Evolutionary conservation across 2,797 vertebrate genomes (phyloP).

Genomic region (Myripristis murdjan): DNA sequence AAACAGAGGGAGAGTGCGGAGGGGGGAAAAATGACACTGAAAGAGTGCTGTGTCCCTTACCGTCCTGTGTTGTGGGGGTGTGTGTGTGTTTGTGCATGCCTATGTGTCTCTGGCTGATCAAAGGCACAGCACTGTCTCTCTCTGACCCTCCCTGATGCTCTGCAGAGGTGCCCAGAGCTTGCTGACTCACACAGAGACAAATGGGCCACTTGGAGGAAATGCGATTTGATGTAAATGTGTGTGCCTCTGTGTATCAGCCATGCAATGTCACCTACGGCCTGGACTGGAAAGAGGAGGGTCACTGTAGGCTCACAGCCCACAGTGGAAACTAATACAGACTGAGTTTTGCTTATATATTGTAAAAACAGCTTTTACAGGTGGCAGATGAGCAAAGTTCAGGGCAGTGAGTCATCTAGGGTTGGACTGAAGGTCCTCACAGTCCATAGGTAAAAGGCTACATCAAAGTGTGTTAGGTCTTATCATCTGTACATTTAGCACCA

Average conservation of each 20-base stretch:
- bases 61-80: constrained; percentile 31
- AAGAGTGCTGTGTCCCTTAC: constrained; percentile 45
- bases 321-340: not conserved
- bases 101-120: constrained; percentile 42
- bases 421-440: constrained; percentile 3
- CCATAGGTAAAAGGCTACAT: constrained; percentile 1
- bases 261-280: constrained; percentile 44
- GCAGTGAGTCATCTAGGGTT: constrained; percentile 41
- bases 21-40: constrained; percentile 25
- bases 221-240: constrained; percentile 71
- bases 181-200: constrained; percentile 81
- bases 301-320: constrained; percentile 21
- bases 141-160: constrained; percentile 70
- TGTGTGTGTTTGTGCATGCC: constrained; percentile 21
- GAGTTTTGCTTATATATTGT: constrained; percentile 7
- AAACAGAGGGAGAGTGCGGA: constrained; percentile 57
- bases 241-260: constrained; percentile 49
- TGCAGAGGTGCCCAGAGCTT: constrained; percentile 74
- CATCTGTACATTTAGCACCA: not conserved
- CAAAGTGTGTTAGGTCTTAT: not conserved
- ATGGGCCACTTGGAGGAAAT: constrained; percentile 75
- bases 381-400: constrained; percentile 47
- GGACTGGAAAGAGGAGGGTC: constrained; percentile 43
- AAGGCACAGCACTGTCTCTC: constrained; percentile 58
- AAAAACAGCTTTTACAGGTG: constrained; percentile 46